Evolutionary conservation across 2,113 vertebrate genomes (phyloP), one percentile per base, ranked within the genome.

Genomic region (Oceanodroma tethys): DNA sequence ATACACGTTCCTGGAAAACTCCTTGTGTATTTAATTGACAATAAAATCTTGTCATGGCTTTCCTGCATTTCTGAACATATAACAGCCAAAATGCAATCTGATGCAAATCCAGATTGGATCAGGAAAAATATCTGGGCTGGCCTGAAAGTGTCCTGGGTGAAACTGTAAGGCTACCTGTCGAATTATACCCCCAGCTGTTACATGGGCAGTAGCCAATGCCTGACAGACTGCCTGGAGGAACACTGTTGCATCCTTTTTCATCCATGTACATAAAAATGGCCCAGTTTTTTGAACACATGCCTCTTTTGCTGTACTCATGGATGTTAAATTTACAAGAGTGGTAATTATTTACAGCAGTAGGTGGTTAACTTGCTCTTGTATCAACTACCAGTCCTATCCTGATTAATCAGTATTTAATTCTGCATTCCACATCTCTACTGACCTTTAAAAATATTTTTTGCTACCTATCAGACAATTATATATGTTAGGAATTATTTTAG

Each of bases 341-440:
- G 68, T 53, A 95, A 92, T 93, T 81, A 96, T 95, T 94, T 93
- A 88, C 68, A 89, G 76, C 47, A 65, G 36, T 65, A 48, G 15
- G 52, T 72, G 34, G 52, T 93, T 86, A 91, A 72, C 30, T 43
- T 81, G 40, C 11, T 68, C 30, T 78, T 74, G 5, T 53, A 92
- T 59, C 65, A 68, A 42, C 40, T 60, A 67, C 52, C 30, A 65
- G 34, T 79, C 30, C 59, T 92, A 87, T 36, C 43, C 48, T 67
- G 72, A 82, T 53, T 87, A 81, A 91, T 97, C 83, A n/a, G 88
- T 68, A 68, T 65, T 94, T 81, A 70, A 87, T 89, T 89, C 70
- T 92, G 52, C 96, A 96, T 96, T 97, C 94, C 86, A 65, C 48
- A 25, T 84, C 73, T 92, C 86, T 84, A 15, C 5, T 95, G 86